Percentiles rank a stretch among this genome's conserved stretches.
These are phyloP conservation scores for Lucilia cuprina DNA, from an alignment of 1,140 invertebrate species.

Conservation along the genomic window DNA sequence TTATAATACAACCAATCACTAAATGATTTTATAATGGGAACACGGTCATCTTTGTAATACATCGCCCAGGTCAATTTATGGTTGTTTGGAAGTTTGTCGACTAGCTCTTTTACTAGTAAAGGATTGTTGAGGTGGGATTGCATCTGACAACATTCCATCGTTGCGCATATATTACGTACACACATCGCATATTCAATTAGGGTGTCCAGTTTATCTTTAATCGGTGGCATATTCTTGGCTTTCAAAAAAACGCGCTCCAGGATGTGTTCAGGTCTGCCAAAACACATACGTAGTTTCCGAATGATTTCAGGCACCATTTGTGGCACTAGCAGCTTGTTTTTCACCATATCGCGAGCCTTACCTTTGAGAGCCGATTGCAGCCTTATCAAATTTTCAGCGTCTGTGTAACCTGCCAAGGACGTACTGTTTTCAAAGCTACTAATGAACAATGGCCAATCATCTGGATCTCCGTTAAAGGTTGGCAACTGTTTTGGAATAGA, in stretches of 20 bases:
- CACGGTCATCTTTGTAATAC: not conserved
- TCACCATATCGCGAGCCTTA: constrained; percentile 4
- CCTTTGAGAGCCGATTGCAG: not conserved
- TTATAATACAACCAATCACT: not conserved
- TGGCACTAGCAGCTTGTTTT: constrained; percentile 2
- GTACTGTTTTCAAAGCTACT: constrained; percentile 28
- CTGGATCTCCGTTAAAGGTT: constrained; percentile 30
- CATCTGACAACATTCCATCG: constrained; percentile 32
- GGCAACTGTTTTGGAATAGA: constrained; percentile 9
- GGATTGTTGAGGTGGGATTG: constrained; percentile 28
- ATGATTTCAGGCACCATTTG: constrained; percentile 30
- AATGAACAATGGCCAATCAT: constrained; percentile 33
- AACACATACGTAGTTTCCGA: constrained; percentile 27
- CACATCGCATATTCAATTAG: constrained; percentile 28
- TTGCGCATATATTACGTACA: constrained; percentile 28
- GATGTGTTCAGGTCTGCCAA: constrained; percentile 21
- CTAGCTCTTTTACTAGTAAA: constrained; percentile 6
- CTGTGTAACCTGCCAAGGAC: not conserved
- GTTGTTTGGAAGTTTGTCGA: constrained; percentile 30
- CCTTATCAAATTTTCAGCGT: no score
- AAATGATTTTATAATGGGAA: constrained; percentile 6
- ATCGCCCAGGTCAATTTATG: constrained; percentile 32
- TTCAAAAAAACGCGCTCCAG: constrained; percentile 1
- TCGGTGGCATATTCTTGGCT: not conserved
- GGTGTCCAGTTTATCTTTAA: constrained; percentile 23